These are phyloP conservation scores for Candoia aspera DNA, from an alignment of 2,113 vertebrate species.

Conservation along the genomic window DNA sequence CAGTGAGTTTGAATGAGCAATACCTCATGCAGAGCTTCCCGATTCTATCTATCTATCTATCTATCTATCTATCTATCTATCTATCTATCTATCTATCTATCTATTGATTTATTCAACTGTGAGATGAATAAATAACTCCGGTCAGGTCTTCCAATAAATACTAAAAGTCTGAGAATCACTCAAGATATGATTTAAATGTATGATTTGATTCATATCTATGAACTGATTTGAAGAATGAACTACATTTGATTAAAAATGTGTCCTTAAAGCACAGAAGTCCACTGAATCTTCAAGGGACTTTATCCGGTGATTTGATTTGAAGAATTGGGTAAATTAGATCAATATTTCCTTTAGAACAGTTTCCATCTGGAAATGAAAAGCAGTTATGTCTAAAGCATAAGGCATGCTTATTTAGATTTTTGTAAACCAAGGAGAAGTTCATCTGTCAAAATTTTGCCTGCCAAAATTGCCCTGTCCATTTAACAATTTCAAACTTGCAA, in stretches of 20 bases:
- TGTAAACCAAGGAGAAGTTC: background rate
- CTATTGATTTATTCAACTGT: background rate
- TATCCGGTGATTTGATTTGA: background rate
- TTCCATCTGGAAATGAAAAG: background rate
- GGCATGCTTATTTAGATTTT: background rate
- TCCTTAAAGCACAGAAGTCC: background rate
- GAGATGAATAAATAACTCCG: background rate
- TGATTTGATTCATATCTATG: background rate
- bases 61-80: too few relatives aligned
- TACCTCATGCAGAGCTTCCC: too few relatives aligned
- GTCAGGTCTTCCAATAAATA: background rate
- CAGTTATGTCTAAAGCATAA: background rate
- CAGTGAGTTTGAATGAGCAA: too few relatives aligned
- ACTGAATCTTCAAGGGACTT: background rate
- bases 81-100: too few relatives aligned
- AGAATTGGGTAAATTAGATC: background rate
- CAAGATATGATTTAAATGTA: background rate
- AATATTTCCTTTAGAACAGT: background rate
- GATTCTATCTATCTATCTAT: too few relatives aligned
- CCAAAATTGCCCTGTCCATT: background rate
- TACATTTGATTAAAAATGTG: background rate
- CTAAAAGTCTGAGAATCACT: background rate
- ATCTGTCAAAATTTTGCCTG: background rate
- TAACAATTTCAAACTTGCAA: background rate
- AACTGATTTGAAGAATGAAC: background rate